Base-by-base conservation (phyloP, 2,888 invertebrate genomes). In the Operophtera brumata region DNA sequence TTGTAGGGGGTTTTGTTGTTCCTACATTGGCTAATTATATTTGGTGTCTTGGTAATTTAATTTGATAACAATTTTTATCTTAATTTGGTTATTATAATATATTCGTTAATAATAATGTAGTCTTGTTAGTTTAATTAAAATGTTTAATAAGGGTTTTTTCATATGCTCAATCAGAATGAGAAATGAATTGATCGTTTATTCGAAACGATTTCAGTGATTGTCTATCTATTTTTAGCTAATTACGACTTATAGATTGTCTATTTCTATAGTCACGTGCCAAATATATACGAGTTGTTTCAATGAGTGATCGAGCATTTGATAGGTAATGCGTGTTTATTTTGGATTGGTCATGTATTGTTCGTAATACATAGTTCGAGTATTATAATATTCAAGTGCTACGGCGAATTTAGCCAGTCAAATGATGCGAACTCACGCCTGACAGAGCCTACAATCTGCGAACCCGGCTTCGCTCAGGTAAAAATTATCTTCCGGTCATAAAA, bases 201-300 rank as follows among this genome's bases (percentile, higher is more conserved):
- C 11, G 26, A 41, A 40, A 25, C 11, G 7, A 47, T 51, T 51
- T 47, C 32, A 30, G 12, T 20, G 14, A 51, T 51, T 40, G 42
- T n/a, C 13, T 12, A 41, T 48, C 37, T 57, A 57, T 57, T 52
- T 36, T 52, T 48, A 48, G 41, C 52, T 45, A 50, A 47, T 55
- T 49, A 47, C 46, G 43, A 37, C 37, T 30, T 49, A 42, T n/a
- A n/a, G n/a, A n/a, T n/a, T 30, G 37, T 57, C 41, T 57, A 48
- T 52, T 48, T 46, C 20, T 42, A 26, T 25, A 48, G 28, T 20
- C 47, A 13, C 52, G 48, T 14, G 56, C 45, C 47, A 44, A 55
- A 35, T 37, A 51, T 57, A 13, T 37, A 45, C 57, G 48, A 52
- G 52, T 48, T 44, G 52, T 45, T 52, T 56, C 40, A 56, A 48